Evolutionary conservation across 1,140 invertebrate genomes (phyloP), one percentile per base, ranked within the genome.

Genomic region (Acromyrmex echinatior): DNA sequence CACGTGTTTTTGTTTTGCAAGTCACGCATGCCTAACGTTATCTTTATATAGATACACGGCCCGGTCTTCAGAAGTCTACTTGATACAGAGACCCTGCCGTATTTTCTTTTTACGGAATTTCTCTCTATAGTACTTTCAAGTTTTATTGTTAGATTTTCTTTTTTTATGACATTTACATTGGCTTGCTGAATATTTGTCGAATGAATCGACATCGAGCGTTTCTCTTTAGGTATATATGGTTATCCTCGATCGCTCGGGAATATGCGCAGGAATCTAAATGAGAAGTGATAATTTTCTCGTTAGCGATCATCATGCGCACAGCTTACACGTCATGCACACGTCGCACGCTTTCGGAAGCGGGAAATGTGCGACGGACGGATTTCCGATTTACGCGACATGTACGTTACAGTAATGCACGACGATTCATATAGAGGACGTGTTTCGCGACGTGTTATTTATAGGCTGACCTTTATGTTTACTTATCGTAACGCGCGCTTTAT

Each of bases 391-490:
- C 80, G n/a, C 80, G 70, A 62, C 80, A 35, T 31, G 80, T 21
- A 21, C 21, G 21, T 63, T 84, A 62, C 56, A 51, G 70, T 76
- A 84, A 84, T 51, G 80, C 80, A 14, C 80, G 80, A 76, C 56
- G 80, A 84, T 84, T 84, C 74, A 84, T 70, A 76, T 65, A 10
- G 80, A 84, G 70, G 71, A 74, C 70, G 21, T 35, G 70, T 74
- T 82, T 82, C 56, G 80, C 80, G 80, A 51, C 70, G 80, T 76
- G 80, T 76, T 84, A 84, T 84, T 84, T 84, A 84, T 84, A 84
- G 70, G 70, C 56, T 84, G 80, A 84, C 80, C 80, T 84, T 84
- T 76, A 84, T 63, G 70, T 74, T 84, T 84, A 80, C 78, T 80
- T 80, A 84, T 84, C 80, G 80, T 76, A 84, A 84, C 80, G 70